Evolutionary conservation across 2,113 vertebrate species (phyloP).

Genomic region (Otus sunia): DNA sequence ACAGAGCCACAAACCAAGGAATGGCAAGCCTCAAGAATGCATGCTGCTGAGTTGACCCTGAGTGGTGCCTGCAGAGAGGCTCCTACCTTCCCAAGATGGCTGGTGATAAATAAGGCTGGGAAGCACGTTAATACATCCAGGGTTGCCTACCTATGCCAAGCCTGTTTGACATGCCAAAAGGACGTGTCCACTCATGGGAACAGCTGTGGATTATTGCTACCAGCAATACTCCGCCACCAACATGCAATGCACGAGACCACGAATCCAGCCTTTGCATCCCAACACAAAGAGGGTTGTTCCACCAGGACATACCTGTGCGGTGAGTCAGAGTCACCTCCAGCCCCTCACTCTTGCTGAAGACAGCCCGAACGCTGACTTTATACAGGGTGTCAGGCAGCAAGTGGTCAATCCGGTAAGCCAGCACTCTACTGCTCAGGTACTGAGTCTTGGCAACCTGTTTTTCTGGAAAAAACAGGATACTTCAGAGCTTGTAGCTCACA

Average conservation of each 20-base stretch:
- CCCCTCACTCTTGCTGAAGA: conserved; percentile 81
- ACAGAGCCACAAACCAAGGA: not conserved
- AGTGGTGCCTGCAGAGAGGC: not conserved
- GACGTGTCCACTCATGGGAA: accelerated
- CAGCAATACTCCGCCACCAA: not conserved
- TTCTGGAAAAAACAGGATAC: conserved; percentile 46
- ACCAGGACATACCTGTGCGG: conserved; percentile 75
- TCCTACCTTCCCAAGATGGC: not conserved
- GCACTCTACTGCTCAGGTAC: conserved; percentile 72
- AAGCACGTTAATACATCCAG: accelerated
- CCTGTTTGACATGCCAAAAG: not conserved
- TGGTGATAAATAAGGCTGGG: not conserved
- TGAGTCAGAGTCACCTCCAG: conserved; percentile 82
- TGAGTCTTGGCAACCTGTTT: conserved; percentile 58
- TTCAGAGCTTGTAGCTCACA: not conserved
- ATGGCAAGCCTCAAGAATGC: not conserved
- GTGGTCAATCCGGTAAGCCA: conserved; percentile 70
- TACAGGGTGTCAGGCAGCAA: conserved; percentile 78
- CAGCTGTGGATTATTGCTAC: not conserved
- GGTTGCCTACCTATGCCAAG: not conserved
- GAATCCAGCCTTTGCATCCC: not conserved
- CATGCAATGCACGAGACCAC: not conserved
- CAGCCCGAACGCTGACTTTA: conserved; percentile 73
- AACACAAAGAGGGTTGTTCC: not conserved
- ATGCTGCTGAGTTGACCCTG: not conserved